Percentiles rank a stretch among this genome's conserved stretches.
Conservation (phyloP, 2,113 vertebrate species). For the Aspidoscelis tigris region DNA sequence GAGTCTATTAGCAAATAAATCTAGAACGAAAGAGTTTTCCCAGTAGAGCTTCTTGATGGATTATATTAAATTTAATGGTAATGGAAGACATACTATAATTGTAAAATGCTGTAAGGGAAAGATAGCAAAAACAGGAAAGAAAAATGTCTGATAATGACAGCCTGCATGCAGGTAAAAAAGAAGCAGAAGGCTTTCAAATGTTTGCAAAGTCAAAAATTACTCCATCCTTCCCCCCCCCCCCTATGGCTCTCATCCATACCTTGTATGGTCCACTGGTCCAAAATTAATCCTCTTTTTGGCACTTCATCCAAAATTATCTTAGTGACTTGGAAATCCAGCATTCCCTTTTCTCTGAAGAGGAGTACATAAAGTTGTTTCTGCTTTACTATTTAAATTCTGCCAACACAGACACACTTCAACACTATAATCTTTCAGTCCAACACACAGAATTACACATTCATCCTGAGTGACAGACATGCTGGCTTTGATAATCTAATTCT, state of each 20-base stretch:
- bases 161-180: not conserved
- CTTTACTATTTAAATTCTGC: not conserved
- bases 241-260: not conserved
- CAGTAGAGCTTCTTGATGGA: conserved; percentile 71
- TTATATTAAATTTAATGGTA: conserved; percentile 74
- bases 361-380: not conserved
- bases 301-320: not conserved
- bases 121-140: conserved; percentile 45
- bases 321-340: not conserved
- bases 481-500: not conserved
- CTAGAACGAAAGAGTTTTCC: conserved; percentile 71
- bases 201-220: not conserved
- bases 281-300: not conserved
- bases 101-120: conserved; percentile 66
- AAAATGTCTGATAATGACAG: conserved; percentile 11
- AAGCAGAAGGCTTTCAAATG: not conserved
- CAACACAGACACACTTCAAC: not conserved
- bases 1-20: conserved; percentile 77
- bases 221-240: not conserved
- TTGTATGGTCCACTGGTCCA: not conserved
- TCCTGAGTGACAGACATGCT: not conserved
- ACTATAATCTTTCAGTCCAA: not conserved
- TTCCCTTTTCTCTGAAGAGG: not conserved
- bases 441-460: not conserved
- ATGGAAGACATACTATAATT: conserved; percentile 69